phyloP scores from a whole-genome alignment of 2,888 invertebrate species.

The Drosophila rubida region DNA sequence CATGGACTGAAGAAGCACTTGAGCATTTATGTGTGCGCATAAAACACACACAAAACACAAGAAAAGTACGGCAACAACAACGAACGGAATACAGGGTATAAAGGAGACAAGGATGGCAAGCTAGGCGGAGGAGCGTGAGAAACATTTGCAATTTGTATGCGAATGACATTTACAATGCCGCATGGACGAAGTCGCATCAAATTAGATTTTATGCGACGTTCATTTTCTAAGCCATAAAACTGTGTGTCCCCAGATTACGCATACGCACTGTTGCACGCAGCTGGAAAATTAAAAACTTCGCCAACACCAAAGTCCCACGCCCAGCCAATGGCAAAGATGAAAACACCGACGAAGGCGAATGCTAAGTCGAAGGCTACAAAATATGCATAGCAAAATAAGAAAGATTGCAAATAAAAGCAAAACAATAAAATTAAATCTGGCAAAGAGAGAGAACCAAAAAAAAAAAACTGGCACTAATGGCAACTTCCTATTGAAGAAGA shows the following conservation, averaged over 20 bases:
- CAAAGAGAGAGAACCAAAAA: constrained; percentile 47
- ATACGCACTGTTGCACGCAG: constrained; percentile 76
- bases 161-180: constrained; percentile 58
- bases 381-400: constrained; percentile 35
- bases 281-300: constrained; percentile 63
- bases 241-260: constrained; percentile 67
- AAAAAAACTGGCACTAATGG: constrained; percentile 70
- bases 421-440: constrained; percentile 83
- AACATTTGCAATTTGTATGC: constrained; percentile 62
- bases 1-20: constrained; percentile 24
- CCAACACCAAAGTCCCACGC: neutral
- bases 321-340: neutral
- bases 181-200: constrained; percentile 51
- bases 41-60: constrained; percentile 24
- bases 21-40: constrained; percentile 41
- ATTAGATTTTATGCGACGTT: constrained; percentile 59
- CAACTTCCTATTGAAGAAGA: constrained; percentile 44
- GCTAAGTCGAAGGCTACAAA: neutral
- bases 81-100: neutral
- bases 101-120: neutral
- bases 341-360: neutral
- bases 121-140: constrained; percentile 11
- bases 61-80: neutral
- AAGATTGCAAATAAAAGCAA: constrained; percentile 63
- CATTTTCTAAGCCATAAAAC: constrained; percentile 77